Conservation (phyloP, 2,888 invertebrate species). For the Lypha dubia region DNA sequence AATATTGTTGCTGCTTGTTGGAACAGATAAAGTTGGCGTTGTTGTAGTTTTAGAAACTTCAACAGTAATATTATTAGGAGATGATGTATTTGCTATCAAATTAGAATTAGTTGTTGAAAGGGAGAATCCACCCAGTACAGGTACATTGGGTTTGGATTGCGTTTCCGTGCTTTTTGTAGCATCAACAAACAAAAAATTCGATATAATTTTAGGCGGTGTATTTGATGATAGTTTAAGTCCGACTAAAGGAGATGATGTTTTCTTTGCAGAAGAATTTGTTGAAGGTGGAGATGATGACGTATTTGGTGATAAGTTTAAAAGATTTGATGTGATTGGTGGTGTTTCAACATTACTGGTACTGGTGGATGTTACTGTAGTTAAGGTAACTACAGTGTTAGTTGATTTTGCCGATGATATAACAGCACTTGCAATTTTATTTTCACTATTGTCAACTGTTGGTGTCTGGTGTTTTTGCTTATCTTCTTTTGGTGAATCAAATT, state of each 20-base stretch:
- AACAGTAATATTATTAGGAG: background rate
- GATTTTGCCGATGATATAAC: background rate
- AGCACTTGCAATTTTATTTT: background rate
- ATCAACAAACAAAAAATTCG: background rate
- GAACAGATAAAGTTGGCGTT: constrained; percentile 3
- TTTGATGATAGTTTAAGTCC: constrained; percentile 70
- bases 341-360: constrained; percentile 28
- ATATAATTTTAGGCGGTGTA: background rate
- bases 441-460: background rate
- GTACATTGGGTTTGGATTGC: background rate
- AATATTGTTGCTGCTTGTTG: background rate
- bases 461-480: constrained; percentile 10
- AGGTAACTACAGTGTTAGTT: background rate
- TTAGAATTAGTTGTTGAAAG: constrained; percentile 3
- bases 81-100: background rate
- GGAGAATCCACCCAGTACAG: constrained; percentile 40
- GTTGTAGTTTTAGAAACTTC: background rate
- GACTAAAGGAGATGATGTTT: constrained; percentile 65
- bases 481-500: constrained; percentile 45
- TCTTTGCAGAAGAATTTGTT: constrained; percentile 34
- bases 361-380: constrained; percentile 33
- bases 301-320: constrained; percentile 50
- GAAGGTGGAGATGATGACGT: constrained; percentile 32
- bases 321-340: constrained; percentile 8
- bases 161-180: constrained; percentile 4